Evolutionary conservation across 2,888 invertebrate genomes (phyloP), one percentile per base, ranked within the genome.

Genomic region (Congeria kusceri): DNA sequence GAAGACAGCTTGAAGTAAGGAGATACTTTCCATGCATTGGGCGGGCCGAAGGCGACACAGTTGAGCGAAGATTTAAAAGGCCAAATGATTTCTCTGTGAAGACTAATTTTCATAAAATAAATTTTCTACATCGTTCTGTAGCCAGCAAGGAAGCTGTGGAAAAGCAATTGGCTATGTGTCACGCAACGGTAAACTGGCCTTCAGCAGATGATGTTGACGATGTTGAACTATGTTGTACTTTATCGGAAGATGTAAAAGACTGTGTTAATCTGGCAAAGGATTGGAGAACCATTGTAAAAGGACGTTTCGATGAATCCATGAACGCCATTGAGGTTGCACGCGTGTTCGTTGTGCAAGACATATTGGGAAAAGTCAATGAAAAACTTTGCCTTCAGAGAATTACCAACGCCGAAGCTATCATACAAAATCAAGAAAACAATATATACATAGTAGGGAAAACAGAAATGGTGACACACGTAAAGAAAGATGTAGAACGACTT

Each of bases 241-340:
- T 58, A 23, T 27, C 58, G 18, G 27, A 23, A 27, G 58, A 58
- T 28, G 58, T 58, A 11, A 58, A 58, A 58, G 58, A 58, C 28
- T 58, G 58, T 27, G n/a, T 58, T 58, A 28, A 23, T 25, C 28
- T 58, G 28, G 58, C 29, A 58, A 27, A 28, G 4, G 27, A 7
- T 28, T 58, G 58, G 58, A 23, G 9, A 11, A 29, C 20, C 7
- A n/a, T 7, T 15, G 58, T 27, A 28, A 28, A 3, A 58, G n/a
- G 27, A 58, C 20, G 27, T 27, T 29, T 58, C 11, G 28, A 58
- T 11, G 23, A 58, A 25, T 18, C 27, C 9, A 28, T 58, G 11
- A 28, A 58, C 29, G n/a, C 18, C 9, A 27, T 58, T 25, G n/a
- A 20, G 3, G 58, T 27, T 3, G 23, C 18, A 9, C 25, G 28